Percentiles rank a stretch among this genome's conserved stretches.
These are phyloP conservation scores for Oryzias woworae DNA, from an alignment of 2,113 vertebrate genomes.

Conservation along the genomic window DNA sequence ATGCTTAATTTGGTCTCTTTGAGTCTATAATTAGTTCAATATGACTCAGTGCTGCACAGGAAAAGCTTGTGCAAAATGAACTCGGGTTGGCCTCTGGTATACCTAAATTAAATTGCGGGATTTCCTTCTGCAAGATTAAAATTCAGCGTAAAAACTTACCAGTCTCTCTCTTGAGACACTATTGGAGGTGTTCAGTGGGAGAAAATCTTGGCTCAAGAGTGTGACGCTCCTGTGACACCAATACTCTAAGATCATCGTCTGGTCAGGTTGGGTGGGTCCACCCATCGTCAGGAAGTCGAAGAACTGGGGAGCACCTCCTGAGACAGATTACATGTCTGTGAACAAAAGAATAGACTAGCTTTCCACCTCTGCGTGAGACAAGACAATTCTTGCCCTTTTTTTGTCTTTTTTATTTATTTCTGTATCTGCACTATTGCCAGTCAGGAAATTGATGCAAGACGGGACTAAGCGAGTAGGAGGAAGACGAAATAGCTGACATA, in stretches of 20 bases:
- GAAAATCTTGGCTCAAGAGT: slow-evolving; percentile 70
- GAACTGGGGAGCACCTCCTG: slow-evolving; percentile 50
- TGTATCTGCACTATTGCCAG: slow-evolving; percentile 24
- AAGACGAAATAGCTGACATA: slow-evolving; percentile 55
- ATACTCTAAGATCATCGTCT: slow-evolving; percentile 62
- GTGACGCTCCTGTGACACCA: slow-evolving; percentile 58
- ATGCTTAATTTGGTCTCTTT: slow-evolving; percentile 56
- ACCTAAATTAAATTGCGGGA: slow-evolving; percentile 40
- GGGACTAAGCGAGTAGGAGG: slow-evolving; percentile 57
- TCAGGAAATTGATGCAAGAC: slow-evolving; percentile 54
- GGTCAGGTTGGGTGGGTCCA: slow-evolving; percentile 56
- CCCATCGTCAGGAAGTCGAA: slow-evolving; percentile 39
- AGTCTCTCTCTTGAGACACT: slow-evolving; percentile 34
- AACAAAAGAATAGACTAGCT: slow-evolving; percentile 48
- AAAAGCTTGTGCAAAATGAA: slow-evolving; percentile 37
- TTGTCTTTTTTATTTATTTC: background rate
- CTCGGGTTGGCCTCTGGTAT: slow-evolving; percentile 35
- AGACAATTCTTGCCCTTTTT: slow-evolving; percentile 33
- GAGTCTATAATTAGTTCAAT: slow-evolving; percentile 62
- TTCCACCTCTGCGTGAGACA: slow-evolving; percentile 54
- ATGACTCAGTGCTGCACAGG: slow-evolving; percentile 31
- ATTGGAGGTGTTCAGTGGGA: slow-evolving; percentile 44
- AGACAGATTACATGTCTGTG: slow-evolving; percentile 65
- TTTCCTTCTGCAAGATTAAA: slow-evolving; percentile 60
- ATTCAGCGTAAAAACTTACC: slow-evolving; percentile 57